A percentile compares a stretch with the other conserved stretches of the same genome.
Conservation (phyloP, 2,797 vertebrate genomes). For the Siniperca obscura region DNA sequence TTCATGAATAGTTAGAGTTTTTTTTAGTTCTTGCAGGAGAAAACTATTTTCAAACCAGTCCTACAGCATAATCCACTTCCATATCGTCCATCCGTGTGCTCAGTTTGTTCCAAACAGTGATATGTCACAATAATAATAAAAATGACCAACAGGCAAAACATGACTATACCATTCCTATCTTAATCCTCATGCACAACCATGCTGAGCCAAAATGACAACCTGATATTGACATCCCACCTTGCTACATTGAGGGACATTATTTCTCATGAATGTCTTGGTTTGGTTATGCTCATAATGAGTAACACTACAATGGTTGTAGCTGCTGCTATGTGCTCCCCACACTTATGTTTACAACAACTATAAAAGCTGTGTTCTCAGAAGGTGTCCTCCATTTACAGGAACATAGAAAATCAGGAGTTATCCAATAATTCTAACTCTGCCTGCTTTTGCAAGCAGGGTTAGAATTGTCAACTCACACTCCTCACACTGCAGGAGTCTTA, state of each 20-base stretch:
- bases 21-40: background rate
- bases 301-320: background rate
- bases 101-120: background rate
- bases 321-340: too few relatives aligned
- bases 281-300: slow-evolving; percentile 12
- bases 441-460: slow-evolving; percentile 2
- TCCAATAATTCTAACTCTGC: slow-evolving; percentile 41
- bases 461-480: slow-evolving; percentile 23
- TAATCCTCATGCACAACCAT: background rate
- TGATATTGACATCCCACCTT: background rate
- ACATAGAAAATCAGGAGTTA: slow-evolving; percentile 29
- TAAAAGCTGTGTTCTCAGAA: slow-evolving; percentile 8
- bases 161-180: background rate
- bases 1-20: background rate
- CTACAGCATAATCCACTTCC: background rate
- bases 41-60: background rate
- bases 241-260: background rate
- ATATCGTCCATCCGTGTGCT: background rate
- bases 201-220: slow-evolving; percentile 15
- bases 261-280: background rate
- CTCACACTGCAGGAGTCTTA: background rate
- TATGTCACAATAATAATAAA: background rate
- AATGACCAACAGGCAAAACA: background rate
- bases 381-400: slow-evolving; percentile 20
- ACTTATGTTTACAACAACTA: background rate